These are phyloP conservation scores for Pipistrellus pygmaeus DNA, from an alignment of 2,797 vertebrate genomes.

Conservation along the genomic window DNA sequence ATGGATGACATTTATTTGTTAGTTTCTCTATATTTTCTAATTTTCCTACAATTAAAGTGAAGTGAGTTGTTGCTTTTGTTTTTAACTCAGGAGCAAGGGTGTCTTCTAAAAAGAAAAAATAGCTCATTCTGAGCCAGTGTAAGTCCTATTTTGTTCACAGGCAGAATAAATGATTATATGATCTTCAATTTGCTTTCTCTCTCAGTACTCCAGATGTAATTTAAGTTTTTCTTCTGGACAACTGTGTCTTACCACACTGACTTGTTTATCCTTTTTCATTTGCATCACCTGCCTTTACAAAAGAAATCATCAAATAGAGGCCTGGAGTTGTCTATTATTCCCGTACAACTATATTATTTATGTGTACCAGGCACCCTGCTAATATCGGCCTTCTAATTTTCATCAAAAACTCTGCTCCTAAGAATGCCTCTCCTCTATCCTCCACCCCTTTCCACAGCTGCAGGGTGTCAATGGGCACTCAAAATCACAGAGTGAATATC, in stretches of 20 bases:
- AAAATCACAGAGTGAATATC: neutral
- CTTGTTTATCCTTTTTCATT: neutral
- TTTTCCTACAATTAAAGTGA: constrained; percentile 28
- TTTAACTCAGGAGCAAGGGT: neutral
- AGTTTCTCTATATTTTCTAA: constrained; percentile 25
- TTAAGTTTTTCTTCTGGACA: constrained; percentile 17
- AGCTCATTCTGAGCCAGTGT: neutral
- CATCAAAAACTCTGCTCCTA: neutral
- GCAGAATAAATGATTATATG: constrained; percentile 17
- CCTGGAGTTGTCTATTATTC: constrained; percentile 2
- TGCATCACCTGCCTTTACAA: constrained; percentile 10
- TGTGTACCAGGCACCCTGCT: neutral
- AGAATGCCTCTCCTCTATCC: neutral
- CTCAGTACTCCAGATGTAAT: neutral
- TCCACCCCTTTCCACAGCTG: neutral
- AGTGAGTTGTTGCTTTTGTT: neutral
- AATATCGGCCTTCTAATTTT: constrained; percentile 2
- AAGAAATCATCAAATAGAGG: neutral
- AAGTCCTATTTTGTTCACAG: constrained; percentile 1
- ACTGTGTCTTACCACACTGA: neutral
- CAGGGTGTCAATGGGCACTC: neutral
- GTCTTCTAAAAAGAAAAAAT: constrained; percentile 41
- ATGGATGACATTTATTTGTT: neutral
- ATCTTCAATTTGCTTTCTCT: constrained; percentile 9
- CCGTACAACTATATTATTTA: neutral